These are phyloP conservation scores for Leucophora obtusa DNA, from an alignment of 2,888 invertebrate genomes.

Conservation along the genomic window DNA sequence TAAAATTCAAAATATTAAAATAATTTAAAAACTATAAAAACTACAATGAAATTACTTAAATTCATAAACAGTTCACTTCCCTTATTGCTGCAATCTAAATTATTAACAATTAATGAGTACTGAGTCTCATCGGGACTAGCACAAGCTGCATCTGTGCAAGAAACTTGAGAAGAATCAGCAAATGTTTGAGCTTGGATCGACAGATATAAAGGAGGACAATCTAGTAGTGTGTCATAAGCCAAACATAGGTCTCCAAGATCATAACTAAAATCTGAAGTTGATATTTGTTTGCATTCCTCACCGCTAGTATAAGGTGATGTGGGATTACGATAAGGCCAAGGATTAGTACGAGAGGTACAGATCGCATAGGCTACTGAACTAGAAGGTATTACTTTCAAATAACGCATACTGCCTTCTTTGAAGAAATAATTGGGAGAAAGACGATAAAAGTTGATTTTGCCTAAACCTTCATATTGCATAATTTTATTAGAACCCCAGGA, in stretches of 20 bases:
- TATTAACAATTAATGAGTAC: conserved; percentile 83
- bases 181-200: conserved; percentile 80
- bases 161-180: conserved; percentile 65
- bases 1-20: not conserved
- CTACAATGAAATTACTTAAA: not conserved
- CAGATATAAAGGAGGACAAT: conserved; percentile 84
- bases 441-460: conserved; percentile 83
- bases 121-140: conserved; percentile 84
- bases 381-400: conserved; percentile 80
- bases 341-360: conserved; percentile 82
- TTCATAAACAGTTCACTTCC: conserved; percentile 52
- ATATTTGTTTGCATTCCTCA: conserved; percentile 81
- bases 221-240: conserved; percentile 80
- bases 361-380: conserved; percentile 81
- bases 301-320: conserved; percentile 70
- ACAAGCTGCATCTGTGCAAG: conserved; percentile 82
- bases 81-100: conserved; percentile 83
- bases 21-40: conserved; percentile 3
- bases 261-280: conserved; percentile 80
- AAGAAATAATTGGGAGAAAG: conserved; percentile 86
- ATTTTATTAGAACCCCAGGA: conserved; percentile 79
- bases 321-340: conserved; percentile 79
- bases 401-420: conserved; percentile 79
- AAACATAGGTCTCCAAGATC: conserved; percentile 81
- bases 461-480: conserved; percentile 83